Percentiles rank a stretch among this genome's conserved stretches.
Conservation (phyloP, 2,888 invertebrate species). For the Patella pellucida region DNA sequence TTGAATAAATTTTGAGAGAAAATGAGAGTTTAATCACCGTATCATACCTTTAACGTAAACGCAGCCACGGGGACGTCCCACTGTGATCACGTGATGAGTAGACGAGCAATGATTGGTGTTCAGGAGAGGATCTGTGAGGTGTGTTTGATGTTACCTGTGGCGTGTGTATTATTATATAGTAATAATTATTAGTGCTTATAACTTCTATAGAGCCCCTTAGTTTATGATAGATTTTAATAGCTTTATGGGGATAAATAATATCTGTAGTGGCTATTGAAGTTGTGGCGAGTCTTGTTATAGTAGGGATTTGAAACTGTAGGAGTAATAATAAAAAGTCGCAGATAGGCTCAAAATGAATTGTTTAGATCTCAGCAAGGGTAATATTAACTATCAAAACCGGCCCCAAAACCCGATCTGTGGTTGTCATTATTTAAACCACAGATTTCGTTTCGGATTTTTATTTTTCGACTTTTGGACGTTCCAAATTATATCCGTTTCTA, state of each 20-base stretch:
- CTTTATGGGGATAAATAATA: neutral
- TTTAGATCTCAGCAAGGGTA: no score
- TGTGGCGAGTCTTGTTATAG: no score
- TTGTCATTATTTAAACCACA: slow-evolving; percentile 1
- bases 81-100: slow-evolving; percentile 5
- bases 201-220: neutral
- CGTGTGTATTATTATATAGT: neutral
- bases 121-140: neutral
- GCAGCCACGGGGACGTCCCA: neutral
- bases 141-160: slow-evolving; percentile 9
- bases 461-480: neutral
- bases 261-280: no score
- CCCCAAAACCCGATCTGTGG: no score
- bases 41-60: neutral
- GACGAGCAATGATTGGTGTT: neutral
- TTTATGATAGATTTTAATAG: slow-evolving; percentile 6
- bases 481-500: neutral
- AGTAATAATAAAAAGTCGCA: no score
- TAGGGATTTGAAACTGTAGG: no score
- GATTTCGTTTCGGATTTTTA: neutral
- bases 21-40: slow-evolving; percentile 4
- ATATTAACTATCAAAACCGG: no score
- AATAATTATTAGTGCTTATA: slow-evolving; percentile 3
- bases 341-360: no score
- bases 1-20: neutral